Conservation (phyloP, 2,888 invertebrate genomes). For the Anticlea derivata region DNA sequence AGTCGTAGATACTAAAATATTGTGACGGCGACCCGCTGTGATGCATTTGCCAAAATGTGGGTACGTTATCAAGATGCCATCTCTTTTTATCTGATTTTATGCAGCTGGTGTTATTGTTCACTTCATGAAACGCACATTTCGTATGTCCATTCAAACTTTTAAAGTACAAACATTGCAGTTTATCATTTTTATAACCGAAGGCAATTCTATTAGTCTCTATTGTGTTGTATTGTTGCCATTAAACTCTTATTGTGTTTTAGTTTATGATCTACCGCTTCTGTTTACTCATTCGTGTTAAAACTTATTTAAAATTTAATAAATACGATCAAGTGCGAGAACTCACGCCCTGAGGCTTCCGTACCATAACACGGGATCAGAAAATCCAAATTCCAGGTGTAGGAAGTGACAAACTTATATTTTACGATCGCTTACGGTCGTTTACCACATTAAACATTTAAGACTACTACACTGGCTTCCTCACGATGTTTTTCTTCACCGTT, state of each 20-base stretch:
- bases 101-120: slow-evolving; percentile 71
- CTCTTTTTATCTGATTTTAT: slow-evolving; percentile 39
- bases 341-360: no score
- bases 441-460: no score
- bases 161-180: slow-evolving; percentile 48
- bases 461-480: no score
- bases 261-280: slow-evolving; percentile 15
- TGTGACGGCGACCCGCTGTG: slow-evolving; percentile 80
- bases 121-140: slow-evolving; percentile 55
- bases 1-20: slow-evolving; percentile 78
- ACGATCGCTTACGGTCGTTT: no score
- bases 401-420: no score
- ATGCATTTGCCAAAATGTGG: slow-evolving; percentile 81
- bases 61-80: slow-evolving; percentile 75
- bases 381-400: no score
- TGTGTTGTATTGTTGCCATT: slow-evolving; percentile 44
- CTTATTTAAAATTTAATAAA: slow-evolving; percentile 8
- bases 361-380: no score
- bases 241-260: slow-evolving; percentile 36
- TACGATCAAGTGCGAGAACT: no score
- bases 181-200: slow-evolving; percentile 55
- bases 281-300: slow-evolving; percentile 8
- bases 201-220: slow-evolving; percentile 38
- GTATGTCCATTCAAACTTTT: slow-evolving; percentile 36
- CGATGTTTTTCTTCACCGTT: no score